A percentile compares a stretch with the other conserved stretches of the same genome.
These are phyloP conservation scores for Microctenopoma stevenorrisi DNA, from an alignment of 2,797 vertebrate genomes.

Conservation along the genomic window DNA sequence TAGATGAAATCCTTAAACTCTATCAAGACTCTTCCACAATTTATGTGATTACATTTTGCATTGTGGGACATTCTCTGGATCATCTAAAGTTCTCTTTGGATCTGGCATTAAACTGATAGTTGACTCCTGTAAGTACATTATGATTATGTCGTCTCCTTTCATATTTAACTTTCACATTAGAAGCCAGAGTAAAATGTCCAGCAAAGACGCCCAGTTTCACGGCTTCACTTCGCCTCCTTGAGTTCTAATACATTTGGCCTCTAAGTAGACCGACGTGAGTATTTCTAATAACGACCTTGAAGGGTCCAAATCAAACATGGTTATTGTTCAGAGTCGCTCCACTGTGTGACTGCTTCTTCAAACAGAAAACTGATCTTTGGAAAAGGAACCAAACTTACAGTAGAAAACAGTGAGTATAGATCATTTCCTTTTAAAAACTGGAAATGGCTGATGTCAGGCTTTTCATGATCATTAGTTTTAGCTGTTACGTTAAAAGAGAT, in stretches of 20 bases:
- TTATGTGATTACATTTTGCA: not conserved
- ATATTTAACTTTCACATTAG: not conserved
- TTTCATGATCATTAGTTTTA: too few relatives aligned
- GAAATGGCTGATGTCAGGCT: too few relatives aligned
- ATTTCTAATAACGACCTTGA: too few relatives aligned
- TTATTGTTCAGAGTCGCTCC: slow-evolving; percentile 12
- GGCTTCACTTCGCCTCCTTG: too few relatives aligned
- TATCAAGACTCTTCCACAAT: not conserved
- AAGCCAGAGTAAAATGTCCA: not conserved
- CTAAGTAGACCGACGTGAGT: too few relatives aligned
- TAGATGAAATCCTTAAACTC: too few relatives aligned
- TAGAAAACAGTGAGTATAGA: slow-evolving; percentile 31
- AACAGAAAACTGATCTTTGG: slow-evolving; percentile 20
- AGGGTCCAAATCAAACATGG: not conserved
- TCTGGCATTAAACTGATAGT: slow-evolving; percentile 47
- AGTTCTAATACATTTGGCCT: too few relatives aligned
- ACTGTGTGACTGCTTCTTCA: slow-evolving; percentile 22
- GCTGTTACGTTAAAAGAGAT: too few relatives aligned
- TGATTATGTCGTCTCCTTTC: too few relatives aligned
- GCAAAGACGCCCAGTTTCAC: too few relatives aligned
- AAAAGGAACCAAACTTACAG: slow-evolving; percentile 18
- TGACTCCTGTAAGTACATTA: slow-evolving; percentile 11
- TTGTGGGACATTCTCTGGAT: slow-evolving; percentile 43
- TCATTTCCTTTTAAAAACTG: too few relatives aligned
- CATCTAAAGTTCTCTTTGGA: slow-evolving; percentile 48